Evolutionary conservation across 2,797 vertebrate species (phyloP).

Genomic region (Acrossocheilus wenchowensis): DNA sequence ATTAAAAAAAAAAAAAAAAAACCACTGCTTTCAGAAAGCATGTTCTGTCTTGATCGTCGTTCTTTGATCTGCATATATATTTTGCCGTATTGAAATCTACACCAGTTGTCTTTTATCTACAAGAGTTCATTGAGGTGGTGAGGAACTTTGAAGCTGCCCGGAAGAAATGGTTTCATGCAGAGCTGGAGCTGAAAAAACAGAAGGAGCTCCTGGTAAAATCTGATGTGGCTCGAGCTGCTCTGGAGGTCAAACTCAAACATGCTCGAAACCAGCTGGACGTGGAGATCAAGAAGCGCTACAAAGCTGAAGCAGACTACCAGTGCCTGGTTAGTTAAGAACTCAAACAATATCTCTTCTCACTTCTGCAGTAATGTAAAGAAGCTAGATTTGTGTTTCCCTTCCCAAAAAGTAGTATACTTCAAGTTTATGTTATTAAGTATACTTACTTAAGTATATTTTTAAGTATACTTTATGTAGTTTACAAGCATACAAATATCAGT

Average conservation of each 20-base stretch:
- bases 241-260: constrained; percentile 81
- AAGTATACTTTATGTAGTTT: too few relatives aligned
- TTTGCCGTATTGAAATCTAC: not conserved
- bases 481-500: too few relatives aligned
- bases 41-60: not conserved
- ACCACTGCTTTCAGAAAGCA: not conserved
- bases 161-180: constrained; percentile 69
- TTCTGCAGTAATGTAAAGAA: not conserved
- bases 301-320: constrained; percentile 78
- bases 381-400: not conserved
- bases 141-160: constrained; percentile 74
- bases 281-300: constrained; percentile 86
- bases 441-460: too few relatives aligned
- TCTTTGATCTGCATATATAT: not conserved
- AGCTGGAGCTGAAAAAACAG: constrained; percentile 75
- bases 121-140: constrained; percentile 41
- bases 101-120: constrained; percentile 7
- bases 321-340: constrained; percentile 69
- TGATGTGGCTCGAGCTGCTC: constrained; percentile 74
- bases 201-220: constrained; percentile 79
- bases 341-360: not conserved
- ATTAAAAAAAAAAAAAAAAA: not conserved
- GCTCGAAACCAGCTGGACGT: constrained; percentile 86
- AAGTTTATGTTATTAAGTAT: too few relatives aligned
- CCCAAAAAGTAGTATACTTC: too few relatives aligned